These are phyloP conservation scores for Lycaena phlaeas DNA, from an alignment of 2,888 invertebrate species.

Conservation along the genomic window DNA sequence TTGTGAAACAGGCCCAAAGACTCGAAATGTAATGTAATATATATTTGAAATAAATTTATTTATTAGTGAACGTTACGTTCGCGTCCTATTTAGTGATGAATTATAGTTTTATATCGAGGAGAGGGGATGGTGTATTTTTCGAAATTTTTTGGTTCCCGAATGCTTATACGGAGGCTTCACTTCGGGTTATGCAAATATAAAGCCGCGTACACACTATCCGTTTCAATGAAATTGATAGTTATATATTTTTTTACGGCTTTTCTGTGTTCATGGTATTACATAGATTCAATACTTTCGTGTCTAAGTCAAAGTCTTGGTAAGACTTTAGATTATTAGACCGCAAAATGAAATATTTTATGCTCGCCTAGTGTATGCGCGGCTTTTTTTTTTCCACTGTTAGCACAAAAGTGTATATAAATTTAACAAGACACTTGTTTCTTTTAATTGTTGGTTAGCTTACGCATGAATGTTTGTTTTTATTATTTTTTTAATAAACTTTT, in stretches of 20 bases:
- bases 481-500: constrained; percentile 64
- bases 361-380: background rate
- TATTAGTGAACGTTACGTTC: constrained; percentile 16
- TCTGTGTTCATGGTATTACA: no score
- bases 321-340: constrained; percentile 1
- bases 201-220: no score
- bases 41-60: constrained; percentile 22
- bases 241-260: no score
- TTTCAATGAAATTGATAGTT: no score
- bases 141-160: constrained; percentile 40
- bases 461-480: constrained; percentile 54
- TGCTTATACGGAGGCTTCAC: constrained; percentile 4
- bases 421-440: constrained; percentile 22
- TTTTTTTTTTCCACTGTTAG: constrained; percentile 1
- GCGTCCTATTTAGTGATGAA: constrained; percentile 24
- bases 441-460: constrained; percentile 42
- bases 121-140: constrained; percentile 45
- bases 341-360: background rate
- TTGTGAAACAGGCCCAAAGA: no score
- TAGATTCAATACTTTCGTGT: no score
- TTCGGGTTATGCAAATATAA: no score
- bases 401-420: background rate
- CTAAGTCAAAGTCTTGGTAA: constrained; percentile 6
- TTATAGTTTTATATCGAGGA: constrained; percentile 48
- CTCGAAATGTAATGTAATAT: constrained; percentile 37